A percentile compares a stretch with the other conserved stretches of the same genome.
Conservation (phyloP, 2,888 invertebrate species). For the Seira musarum region DNA sequence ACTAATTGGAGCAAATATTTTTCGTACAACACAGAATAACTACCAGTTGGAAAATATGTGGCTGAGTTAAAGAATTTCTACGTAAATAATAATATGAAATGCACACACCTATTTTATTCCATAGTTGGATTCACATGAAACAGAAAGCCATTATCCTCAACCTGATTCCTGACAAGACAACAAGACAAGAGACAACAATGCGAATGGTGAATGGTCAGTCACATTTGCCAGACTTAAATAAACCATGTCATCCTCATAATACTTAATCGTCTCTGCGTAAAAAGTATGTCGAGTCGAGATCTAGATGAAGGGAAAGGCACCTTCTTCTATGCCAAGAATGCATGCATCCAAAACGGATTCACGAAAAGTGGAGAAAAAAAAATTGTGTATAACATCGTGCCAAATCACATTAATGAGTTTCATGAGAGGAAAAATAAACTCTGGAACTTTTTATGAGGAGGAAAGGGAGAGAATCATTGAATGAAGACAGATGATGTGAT, state of each 20-base stretch:
- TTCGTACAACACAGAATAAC: too few relatives aligned
- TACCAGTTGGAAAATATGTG: too few relatives aligned
- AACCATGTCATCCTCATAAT: neutral
- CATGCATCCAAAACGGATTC: neutral
- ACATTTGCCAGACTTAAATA: neutral
- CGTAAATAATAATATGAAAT: too few relatives aligned
- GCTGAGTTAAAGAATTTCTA: too few relatives aligned
- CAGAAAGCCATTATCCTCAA: neutral
- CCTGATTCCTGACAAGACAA: too few relatives aligned
- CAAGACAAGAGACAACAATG: too few relatives aligned
- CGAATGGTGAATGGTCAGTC: neutral
- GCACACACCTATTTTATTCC: too few relatives aligned
- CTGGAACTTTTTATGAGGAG: conserved; percentile 16
- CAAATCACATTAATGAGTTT: conserved; percentile 38
- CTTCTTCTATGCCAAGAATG: neutral
- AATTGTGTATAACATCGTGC: neutral
- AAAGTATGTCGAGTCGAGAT: neutral
- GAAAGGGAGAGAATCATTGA: conserved; percentile 13
- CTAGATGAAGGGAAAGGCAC: too few relatives aligned
- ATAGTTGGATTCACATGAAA: neutral
- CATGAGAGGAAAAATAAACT: neutral
- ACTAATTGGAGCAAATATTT: too few relatives aligned
- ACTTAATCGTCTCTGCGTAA: neutral
- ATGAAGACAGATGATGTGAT: neutral
- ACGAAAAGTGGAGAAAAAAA: too few relatives aligned